These are phyloP conservation scores for Mastomys coucha DNA, from an alignment of 2,113 vertebrate species.

Conservation along the genomic window DNA sequence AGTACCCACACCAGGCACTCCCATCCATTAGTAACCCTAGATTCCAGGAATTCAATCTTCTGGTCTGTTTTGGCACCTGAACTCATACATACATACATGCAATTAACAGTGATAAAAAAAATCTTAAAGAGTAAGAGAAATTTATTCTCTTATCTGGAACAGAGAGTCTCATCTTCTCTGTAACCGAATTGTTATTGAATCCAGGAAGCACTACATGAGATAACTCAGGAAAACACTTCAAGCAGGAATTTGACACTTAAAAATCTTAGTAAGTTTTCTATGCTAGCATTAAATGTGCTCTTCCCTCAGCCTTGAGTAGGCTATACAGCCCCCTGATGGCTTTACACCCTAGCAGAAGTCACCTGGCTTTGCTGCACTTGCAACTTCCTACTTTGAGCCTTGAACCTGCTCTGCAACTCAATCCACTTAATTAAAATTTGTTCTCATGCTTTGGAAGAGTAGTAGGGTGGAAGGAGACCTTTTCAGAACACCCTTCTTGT, in stretches of 20 bases:
- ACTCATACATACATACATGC: not conserved
- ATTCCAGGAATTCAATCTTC: no score
- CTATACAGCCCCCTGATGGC: no score
- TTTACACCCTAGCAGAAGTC: no score
- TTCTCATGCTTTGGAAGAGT: not conserved
- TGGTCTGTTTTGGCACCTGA: not conserved
- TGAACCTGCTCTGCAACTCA: no score
- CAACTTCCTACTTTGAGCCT: no score
- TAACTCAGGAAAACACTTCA: not conserved
- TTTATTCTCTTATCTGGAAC: not conserved
- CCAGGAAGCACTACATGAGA: not conserved
- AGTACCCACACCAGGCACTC: not conserved
- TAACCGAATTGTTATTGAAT: not conserved
- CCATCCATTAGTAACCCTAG: not conserved
- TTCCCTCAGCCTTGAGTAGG: no score
- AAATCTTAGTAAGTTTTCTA: no score
- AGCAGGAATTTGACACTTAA: not conserved
- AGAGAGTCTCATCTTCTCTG: not conserved
- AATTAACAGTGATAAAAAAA: not conserved
- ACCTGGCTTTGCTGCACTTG: no score
- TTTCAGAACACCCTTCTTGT: not conserved
- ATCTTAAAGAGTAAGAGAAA: not conserved
- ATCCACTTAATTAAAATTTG: no score
- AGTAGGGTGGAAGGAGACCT: not conserved
- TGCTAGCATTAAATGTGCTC: no score